Base-by-base conservation (phyloP, 2,113 vertebrate species). In the Butastur rufipennis region DNA sequence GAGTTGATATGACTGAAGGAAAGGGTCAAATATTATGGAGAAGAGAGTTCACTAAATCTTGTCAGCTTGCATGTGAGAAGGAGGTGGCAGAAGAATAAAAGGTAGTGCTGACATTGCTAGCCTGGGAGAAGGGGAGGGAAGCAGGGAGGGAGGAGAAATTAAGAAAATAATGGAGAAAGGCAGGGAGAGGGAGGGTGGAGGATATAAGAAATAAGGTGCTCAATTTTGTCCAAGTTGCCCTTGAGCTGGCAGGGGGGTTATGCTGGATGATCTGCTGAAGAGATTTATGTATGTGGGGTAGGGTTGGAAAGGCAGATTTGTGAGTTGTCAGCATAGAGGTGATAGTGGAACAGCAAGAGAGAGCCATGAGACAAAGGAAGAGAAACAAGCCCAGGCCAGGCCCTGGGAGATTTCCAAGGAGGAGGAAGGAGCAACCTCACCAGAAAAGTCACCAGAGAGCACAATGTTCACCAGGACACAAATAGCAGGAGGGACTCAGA, bases 151-250 rank as follows among this genome's bases (percentile, higher is more conserved):
- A 83, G 92, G 52, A 67, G 80, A 81, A 96, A 93, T 96, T 88
- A 91, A 91, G 90, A 94, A 94, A 95, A 92, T 95, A 95, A 88
- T 95, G 67, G 66, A 88, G 81, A 94, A 68, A 91, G 62, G 75
- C 31, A 94, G 91, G 50, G 56, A 77, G 77, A 73, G 77, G 65
- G 90, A 95, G 68, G 56, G 29, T 74, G 43, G 67, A 81, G 26
- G 61, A 29, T 90, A 4, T 78, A 45, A 81, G 82, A 92, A 90
- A 94, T 83, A 52, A 95, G 91, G 85, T 65, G 79, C 75, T 95
- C 7, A 3, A 27, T 90, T 97, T 88, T 92, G 75, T 95, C 83
- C 88, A 78, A 16, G 47, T 42, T 93, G 86, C 92, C 93, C 93
- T 97, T 96, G 90, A 93, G 88, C 75, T 95, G 92, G 63, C 59